Evolutionary conservation across 1,140 invertebrate genomes (phyloP), one percentile per base, ranked within the genome.

Genomic region (Drosophila lacteicornis): DNA sequence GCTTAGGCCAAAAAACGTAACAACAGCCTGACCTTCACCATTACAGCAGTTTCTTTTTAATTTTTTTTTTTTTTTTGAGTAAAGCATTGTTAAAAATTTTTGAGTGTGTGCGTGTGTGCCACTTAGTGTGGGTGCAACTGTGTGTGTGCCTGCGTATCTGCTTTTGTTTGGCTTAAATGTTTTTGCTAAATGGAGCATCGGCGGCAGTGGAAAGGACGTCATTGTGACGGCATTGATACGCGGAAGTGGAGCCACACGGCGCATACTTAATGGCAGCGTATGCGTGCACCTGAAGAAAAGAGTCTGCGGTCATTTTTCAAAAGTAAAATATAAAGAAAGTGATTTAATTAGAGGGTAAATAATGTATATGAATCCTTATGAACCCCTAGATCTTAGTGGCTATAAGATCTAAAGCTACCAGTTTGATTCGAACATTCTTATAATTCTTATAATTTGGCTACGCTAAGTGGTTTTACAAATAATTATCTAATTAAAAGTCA

Each of bases 21-120:
- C 78, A 90, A 74, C 76, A 47, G 79, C 70, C 85, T 88, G 85
- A 88, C 85, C 85, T 88, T 88, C 85, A 85, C 60, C 85, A 88
- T 88, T 82, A 85, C 67, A 74, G 75, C 85, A 90, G 61, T 75
- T 76, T 47, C 66, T 55, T 55, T 53, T 75, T 63, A 33, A 33
- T 49, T 75, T 36, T 69, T 47, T 59, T 69, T 69, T 63, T 40
- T 46, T 36, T 30, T 9, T 42, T 59, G 60, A 60, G 42, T 56
- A 56, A 59, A 78, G 78, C 61, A 46, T 47, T 42, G 63, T 25
- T 30, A 68, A 62, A 40, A 42, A 46, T 43, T 46, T 25, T 63
- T 47, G 17, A 77, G 49, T 73, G 75, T 56, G 60, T 50, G 53
- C 22, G 53, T 80, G 62, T 79, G 55, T 79, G 46, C 49, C 27